Evolutionary conservation across 2,113 vertebrate genomes (phyloP).

Genomic region (Carassius auratus): DNA sequence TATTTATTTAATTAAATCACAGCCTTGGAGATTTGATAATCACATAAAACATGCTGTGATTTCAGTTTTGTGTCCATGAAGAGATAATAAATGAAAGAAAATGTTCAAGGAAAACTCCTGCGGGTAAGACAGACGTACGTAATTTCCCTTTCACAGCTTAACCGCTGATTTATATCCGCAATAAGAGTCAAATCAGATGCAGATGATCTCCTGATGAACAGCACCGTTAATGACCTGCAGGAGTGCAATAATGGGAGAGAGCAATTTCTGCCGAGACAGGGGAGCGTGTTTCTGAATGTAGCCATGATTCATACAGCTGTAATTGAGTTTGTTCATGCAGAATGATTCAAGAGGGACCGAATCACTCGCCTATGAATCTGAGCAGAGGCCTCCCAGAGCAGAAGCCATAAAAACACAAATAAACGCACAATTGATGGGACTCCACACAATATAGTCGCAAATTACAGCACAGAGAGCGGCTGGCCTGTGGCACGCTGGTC

Average conservation of each 20-base stretch:
- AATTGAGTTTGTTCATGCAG: conserved; percentile 54
- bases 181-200: background rate
- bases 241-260: conserved; percentile 56
- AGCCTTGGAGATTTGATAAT: background rate
- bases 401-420: conserved; percentile 52
- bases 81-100: conserved; percentile 66
- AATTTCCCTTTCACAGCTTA: conserved; percentile 11
- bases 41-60: background rate
- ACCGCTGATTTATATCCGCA: conserved; percentile 2
- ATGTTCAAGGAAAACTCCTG: conserved; percentile 64
- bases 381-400: conserved; percentile 29
- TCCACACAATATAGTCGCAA: conserved; percentile 40
- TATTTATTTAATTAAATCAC: background rate
- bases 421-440: conserved; percentile 46
- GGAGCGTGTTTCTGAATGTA: conserved; percentile 55
- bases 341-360: conserved; percentile 59
- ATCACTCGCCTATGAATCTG: conserved; percentile 53
- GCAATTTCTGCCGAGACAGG: background rate
- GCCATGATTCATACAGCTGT: conserved; percentile 56
- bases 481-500: conserved; percentile 6
- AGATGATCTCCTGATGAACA: conserved; percentile 28
- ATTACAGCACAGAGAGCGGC: conserved; percentile 38
- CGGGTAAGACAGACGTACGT: conserved; percentile 58
- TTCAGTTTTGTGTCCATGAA: background rate
- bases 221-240: background rate